phyloP scores from a whole-genome alignment of 2,888 invertebrate genomes.

The Dasypogon diadema region DNA sequence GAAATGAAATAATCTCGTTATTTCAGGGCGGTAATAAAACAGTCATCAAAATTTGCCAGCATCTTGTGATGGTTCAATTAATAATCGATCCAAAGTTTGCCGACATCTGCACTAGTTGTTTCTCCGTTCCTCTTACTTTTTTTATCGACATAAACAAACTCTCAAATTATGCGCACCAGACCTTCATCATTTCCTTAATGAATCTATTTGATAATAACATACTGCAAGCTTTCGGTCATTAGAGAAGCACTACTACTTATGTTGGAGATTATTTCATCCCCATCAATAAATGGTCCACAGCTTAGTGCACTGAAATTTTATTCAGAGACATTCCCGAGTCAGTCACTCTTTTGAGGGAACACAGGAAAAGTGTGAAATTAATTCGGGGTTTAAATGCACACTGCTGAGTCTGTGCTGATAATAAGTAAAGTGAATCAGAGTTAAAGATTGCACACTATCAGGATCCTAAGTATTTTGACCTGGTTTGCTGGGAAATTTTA shows the following conservation, averaged over 20 bases:
- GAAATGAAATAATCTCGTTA: too few species aligned
- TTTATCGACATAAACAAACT: not conserved
- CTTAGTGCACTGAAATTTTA: not conserved
- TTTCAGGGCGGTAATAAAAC: too few species aligned
- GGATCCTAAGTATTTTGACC: not conserved
- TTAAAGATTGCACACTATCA: not conserved
- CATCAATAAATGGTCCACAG: not conserved
- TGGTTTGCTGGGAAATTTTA: not conserved
- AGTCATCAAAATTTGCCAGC: too few species aligned
- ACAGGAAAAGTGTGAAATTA: constrained; percentile 3
- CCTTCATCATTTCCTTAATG: constrained; percentile 5
- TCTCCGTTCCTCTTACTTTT: too few species aligned
- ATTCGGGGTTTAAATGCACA: not conserved
- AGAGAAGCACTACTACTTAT: not conserved
- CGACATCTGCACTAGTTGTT: constrained; percentile 17
- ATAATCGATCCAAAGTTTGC: not conserved
- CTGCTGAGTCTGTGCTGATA: not conserved
- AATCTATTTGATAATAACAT: constrained; percentile 9
- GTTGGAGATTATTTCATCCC: constrained; percentile 4
- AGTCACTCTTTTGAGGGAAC: constrained; percentile 3
- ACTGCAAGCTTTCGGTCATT: not conserved
- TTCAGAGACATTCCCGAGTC: not conserved
- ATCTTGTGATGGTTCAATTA: not conserved
- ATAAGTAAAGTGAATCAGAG: not conserved
- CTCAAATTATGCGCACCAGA: not conserved